Conservation (phyloP, 2,888 invertebrate genomes). For the Stenolophus ochropezus region DNA sequence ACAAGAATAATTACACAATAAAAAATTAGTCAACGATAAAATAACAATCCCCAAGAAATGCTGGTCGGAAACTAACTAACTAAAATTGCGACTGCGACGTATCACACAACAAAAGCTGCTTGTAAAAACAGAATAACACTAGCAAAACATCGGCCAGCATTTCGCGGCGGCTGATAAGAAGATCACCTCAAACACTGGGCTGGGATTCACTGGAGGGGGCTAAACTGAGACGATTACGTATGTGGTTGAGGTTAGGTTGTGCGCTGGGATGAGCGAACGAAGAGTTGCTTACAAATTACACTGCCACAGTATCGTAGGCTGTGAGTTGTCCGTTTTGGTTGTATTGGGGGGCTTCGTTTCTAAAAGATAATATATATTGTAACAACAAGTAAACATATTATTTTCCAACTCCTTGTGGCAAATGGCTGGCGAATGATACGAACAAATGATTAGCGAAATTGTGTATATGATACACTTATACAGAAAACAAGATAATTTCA, state of each 20-base stretch:
- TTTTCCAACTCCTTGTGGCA: not conserved
- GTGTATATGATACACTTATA: constrained; percentile 34
- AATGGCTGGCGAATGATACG: constrained; percentile 21
- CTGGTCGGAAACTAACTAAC: constrained; percentile 21
- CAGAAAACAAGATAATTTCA: constrained; percentile 19
- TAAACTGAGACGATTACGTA: constrained; percentile 36
- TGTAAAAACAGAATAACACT: constrained; percentile 33
- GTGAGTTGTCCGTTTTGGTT: constrained; percentile 92
- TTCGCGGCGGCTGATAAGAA: constrained; percentile 18
- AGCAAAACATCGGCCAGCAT: constrained; percentile 28
- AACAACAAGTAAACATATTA: not conserved
- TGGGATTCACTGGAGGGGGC: not conserved
- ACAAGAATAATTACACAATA: constrained; percentile 52
- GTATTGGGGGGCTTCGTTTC: constrained; percentile 92
- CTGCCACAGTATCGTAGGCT: constrained; percentile 99
- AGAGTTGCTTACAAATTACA: constrained; percentile 88
- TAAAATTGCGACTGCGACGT: constrained; percentile 44
- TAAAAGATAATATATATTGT: constrained; percentile 71
- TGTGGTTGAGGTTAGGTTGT: constrained; percentile 52
- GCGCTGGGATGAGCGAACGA: constrained; percentile 4
- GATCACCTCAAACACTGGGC: constrained; percentile 6
- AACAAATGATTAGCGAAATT: constrained; percentile 35
- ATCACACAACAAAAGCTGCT: constrained; percentile 47
- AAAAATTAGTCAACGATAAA: constrained; percentile 36
- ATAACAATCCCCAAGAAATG: constrained; percentile 6